phyloP scores from a whole-genome alignment of 2,888 invertebrate genomes.

The Tholera decimalis region DNA sequence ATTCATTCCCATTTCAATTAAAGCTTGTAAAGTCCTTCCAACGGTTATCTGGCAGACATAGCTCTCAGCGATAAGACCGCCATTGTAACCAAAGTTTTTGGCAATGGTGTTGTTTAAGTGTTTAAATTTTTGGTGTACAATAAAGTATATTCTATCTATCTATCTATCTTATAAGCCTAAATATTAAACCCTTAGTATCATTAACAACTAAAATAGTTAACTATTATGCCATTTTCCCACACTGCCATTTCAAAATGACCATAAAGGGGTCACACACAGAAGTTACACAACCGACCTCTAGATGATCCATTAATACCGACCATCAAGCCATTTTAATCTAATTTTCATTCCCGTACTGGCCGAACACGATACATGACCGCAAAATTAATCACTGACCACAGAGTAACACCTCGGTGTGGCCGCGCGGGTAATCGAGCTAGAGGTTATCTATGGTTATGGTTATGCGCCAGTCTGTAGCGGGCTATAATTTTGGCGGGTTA shows the following conservation, averaged over 20 bases:
- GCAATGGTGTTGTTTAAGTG: no score
- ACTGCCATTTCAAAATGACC: not conserved
- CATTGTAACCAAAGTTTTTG: no score
- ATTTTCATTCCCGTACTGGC: conserved; percentile 50
- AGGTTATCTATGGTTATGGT: conserved; percentile 21
- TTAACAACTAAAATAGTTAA: no score
- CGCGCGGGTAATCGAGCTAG: conserved; percentile 30
- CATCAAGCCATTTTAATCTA: conserved; percentile 54
- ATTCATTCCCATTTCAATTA: no score
- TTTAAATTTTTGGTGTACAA: no score
- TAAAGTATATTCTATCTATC: no score
- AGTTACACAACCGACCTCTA: not conserved
- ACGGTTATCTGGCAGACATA: no score
- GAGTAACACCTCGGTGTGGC: conserved; percentile 55
- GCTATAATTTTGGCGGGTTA: conserved; percentile 7
- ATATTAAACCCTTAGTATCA: no score
- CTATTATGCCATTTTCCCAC: not conserved
- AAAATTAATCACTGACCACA: conserved; percentile 64
- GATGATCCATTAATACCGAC: conserved; percentile 38
- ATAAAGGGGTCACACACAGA: not conserved
- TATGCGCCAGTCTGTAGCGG: conserved; percentile 29
- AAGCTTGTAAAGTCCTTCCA: no score
- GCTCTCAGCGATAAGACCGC: no score
- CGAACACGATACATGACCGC: conserved; percentile 62
- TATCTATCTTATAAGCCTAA: no score